Percentiles rank a stretch among this genome's conserved stretches.
Conservation (phyloP, 2,888 invertebrate species). For the Ochropacha duplaris region DNA sequence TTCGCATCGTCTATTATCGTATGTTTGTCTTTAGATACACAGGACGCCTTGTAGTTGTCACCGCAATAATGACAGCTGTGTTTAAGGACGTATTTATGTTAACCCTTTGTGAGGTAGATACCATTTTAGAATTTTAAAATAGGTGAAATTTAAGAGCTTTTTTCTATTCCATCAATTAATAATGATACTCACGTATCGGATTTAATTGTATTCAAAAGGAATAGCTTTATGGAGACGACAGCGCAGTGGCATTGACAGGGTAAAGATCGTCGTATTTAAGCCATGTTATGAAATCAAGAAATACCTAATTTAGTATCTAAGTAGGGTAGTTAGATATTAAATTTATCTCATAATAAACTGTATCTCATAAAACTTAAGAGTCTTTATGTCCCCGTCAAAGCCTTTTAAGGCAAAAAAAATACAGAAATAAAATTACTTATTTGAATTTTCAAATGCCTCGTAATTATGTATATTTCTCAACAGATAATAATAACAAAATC, state of each 20-base stretch:
- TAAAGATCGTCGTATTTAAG: neutral
- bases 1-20: conserved; percentile 10
- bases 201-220: neutral
- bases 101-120: conserved; percentile 58
- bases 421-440: neutral
- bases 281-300: too few relatives aligned
- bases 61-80: conserved; percentile 66
- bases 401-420: neutral
- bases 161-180: conserved; percentile 5
- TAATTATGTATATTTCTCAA: neutral
- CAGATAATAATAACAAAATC: neutral
- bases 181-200: neutral
- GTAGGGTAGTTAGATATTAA: neutral
- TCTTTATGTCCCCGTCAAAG: neutral
- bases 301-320: too few relatives aligned
- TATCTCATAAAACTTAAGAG: neutral
- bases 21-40: conserved; percentile 37
- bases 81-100: conserved; percentile 62
- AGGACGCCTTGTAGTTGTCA: conserved; percentile 66
- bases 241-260: neutral
- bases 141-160: conserved; percentile 8
- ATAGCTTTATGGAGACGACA: neutral
- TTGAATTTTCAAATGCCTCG: neutral
- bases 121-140: conserved; percentile 57
- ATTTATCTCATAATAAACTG: neutral